Conservation (phyloP, 1,140 invertebrate species). For the Trinorchestia longiramus region DNA sequence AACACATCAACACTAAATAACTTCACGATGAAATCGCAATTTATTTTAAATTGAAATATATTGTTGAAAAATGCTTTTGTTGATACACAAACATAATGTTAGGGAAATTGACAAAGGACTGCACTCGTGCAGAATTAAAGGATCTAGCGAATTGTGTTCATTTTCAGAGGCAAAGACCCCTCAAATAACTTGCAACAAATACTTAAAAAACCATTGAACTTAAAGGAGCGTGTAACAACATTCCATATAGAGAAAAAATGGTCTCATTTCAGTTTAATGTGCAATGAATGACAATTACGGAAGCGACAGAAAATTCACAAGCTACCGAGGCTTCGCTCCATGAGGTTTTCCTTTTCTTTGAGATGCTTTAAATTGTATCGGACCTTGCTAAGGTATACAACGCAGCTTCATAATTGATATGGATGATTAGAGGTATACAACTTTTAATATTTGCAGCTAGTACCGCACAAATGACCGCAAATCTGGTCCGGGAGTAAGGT, state of each 20-base stretch:
- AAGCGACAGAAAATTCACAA: not conserved
- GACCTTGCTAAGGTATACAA: not conserved
- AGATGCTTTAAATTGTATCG: not conserved
- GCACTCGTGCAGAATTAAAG: too few species aligned
- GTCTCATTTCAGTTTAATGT: not conserved
- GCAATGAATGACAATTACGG: not conserved
- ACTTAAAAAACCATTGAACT: not conserved
- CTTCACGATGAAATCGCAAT: too few species aligned
- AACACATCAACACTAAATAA: too few species aligned
- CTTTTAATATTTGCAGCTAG: not conserved
- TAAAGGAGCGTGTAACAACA: not conserved
- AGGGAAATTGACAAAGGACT: too few species aligned
- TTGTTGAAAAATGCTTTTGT: too few species aligned
- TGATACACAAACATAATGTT: too few species aligned
- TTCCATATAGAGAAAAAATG: not conserved
- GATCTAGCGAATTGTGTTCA: not conserved
- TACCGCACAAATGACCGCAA: not conserved
- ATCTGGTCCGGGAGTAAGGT: not conserved
- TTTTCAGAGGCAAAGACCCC: not conserved
- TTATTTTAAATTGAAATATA: too few species aligned
- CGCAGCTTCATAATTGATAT: not conserved
- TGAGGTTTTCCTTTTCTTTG: not conserved
- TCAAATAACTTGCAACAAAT: not conserved
- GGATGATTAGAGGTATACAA: not conserved
- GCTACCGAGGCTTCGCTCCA: not conserved